Evolutionary conservation across 2,113 vertebrate species (phyloP), one percentile per base, ranked within the genome.

Genomic region (Rafetus swinhoei): DNA sequence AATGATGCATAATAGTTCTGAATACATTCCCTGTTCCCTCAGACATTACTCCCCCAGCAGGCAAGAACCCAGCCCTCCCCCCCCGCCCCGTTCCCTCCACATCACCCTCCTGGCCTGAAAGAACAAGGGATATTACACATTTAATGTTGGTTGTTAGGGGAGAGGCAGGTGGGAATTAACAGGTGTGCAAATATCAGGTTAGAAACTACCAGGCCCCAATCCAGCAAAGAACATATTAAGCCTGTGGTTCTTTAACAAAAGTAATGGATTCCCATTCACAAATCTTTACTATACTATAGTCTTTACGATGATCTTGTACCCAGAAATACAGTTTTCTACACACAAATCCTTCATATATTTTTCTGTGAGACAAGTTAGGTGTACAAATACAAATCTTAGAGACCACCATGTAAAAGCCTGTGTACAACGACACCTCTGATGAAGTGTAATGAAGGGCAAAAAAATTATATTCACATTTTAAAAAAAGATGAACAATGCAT

Each of bases 71-170:
- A 45, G 45, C 6, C 45, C 45, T 12, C 53, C 10, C 14, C 53
- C 53, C 53, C 53, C 53, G 5, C 53, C 13, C 13, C 4, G 5
- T 45, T 5, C 3, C 39, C 39, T 5, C 3, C 5, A 3, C 3
- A 45, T 45, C 45, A 45, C 13, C 14, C 14, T 18, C 32, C 19
- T 69, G 65, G 84, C 57, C 62, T 89, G 72, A 93, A 92, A 94
- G 52, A 89, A 18, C 55, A 52, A 91, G n/a, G 35, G 62, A 39
- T 90, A 85, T 77, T 88, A 88, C 57, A 82, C 4, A 77, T 81
- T 77, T 93, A 93, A 90, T 93, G 57, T 91, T 77, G 59, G 53
- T 87, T 93, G 50, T 79, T 94, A 91, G 93, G 77, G 19, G n/a
- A 90, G 86, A 93, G 90, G 88, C 80, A 92, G 21, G 21, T 88